phyloP scores from a whole-genome alignment of 2,888 invertebrate species.

The Theretra japonica region DNA sequence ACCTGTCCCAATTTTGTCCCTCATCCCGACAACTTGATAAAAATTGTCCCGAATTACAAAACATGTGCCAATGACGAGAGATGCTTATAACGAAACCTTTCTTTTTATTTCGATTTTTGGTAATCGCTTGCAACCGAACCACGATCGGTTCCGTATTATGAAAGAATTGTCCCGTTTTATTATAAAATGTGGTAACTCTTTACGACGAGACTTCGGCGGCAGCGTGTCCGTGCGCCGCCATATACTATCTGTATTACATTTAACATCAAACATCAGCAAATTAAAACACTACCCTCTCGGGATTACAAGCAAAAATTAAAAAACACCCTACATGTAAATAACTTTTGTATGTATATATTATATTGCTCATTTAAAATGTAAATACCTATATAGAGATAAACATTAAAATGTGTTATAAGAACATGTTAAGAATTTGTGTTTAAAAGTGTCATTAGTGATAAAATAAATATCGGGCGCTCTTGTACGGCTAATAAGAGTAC shows the following conservation, averaged over 20 bases:
- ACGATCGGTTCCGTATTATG: too few species aligned
- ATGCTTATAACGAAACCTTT: too few species aligned
- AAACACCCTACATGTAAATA: conserved; percentile 16
- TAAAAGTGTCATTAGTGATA: conserved; percentile 1
- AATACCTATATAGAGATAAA: conserved; percentile 25
- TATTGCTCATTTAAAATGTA: conserved; percentile 20
- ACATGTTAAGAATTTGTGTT: conserved; percentile 14
- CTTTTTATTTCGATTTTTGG: too few species aligned
- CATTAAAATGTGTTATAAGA: conserved; percentile 11
- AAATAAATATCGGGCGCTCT: neutral
- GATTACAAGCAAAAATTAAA: conserved; percentile 4
- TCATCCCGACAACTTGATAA: too few species aligned
- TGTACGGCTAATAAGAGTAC: neutral
- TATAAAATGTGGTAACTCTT: too few species aligned
- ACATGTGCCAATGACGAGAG: too few species aligned
- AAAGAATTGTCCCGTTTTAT: too few species aligned
- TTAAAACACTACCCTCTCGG: neutral
- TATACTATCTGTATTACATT: too few species aligned
- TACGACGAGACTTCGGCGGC: too few species aligned
- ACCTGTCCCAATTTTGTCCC: too few species aligned
- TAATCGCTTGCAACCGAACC: too few species aligned
- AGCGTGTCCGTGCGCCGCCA: neutral
- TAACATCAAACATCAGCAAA: conserved; percentile 20
- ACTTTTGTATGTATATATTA: neutral
- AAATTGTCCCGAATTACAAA: too few species aligned